Conservation (phyloP, 2,113 vertebrate species). For the Glaucomys volans region DNA sequence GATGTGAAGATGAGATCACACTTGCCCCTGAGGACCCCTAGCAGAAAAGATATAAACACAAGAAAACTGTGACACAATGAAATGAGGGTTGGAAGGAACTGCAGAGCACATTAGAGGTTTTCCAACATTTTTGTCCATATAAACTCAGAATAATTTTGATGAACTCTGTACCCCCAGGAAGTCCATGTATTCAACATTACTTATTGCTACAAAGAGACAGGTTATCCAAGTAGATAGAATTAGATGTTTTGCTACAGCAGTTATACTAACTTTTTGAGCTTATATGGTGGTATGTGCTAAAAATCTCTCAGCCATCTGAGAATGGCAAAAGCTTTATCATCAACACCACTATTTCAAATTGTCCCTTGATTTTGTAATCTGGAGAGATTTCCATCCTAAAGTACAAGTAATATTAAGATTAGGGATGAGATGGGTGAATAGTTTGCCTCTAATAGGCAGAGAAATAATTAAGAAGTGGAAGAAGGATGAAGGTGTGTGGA, state of each 20-base stretch:
- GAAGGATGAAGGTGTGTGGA: neutral
- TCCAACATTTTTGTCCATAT: neutral
- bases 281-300: neutral
- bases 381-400: neutral
- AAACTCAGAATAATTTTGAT: neutral
- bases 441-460: neutral
- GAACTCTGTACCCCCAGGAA: neutral
- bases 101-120: neutral
- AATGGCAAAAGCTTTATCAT: neutral
- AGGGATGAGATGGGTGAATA: neutral
- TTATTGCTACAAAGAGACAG: neutral
- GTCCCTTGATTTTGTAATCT: neutral
- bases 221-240: neutral
- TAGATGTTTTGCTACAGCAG: neutral
- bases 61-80: neutral
- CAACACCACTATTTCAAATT: neutral
- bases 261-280: neutral
- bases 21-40: neutral
- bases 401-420: neutral
- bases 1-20: neutral
- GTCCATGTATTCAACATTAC: neutral
- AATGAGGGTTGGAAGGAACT: neutral
- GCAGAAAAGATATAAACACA: neutral
- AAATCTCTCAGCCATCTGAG: neutral
- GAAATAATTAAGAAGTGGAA: neutral